Conservation (phyloP, 1,140 invertebrate genomes). For the Trigoniulus corallinus region DNA sequence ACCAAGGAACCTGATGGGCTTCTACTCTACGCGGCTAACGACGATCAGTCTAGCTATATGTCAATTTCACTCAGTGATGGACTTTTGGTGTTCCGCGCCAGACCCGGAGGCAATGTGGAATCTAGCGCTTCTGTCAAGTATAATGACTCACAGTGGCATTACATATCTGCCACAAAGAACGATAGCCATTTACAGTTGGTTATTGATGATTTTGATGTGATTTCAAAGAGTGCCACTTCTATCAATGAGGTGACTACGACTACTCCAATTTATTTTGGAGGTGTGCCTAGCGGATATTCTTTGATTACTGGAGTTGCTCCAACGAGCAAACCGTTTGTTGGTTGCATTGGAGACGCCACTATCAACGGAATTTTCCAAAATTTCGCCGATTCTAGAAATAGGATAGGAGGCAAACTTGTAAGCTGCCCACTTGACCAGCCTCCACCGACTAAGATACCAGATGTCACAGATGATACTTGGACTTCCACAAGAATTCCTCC, state of each 20-base stretch:
- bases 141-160: slow-evolving; percentile 85
- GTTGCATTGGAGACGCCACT: slow-evolving; percentile 74
- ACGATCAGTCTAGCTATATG: slow-evolving; percentile 41
- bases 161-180: slow-evolving; percentile 57
- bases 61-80: slow-evolving; percentile 51
- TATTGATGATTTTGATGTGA: slow-evolving; percentile 60
- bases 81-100: slow-evolving; percentile 40
- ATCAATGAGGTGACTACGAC: slow-evolving; percentile 31
- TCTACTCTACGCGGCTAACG: slow-evolving; percentile 51
- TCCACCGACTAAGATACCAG: slow-evolving; percentile 9
- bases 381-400: slow-evolving; percentile 52
- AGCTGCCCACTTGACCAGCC: slow-evolving; percentile 34
- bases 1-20: slow-evolving; percentile 57
- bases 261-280: slow-evolving; percentile 62
- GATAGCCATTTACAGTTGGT: slow-evolving; percentile 44
- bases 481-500: neutral
- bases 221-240: slow-evolving; percentile 32
- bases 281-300: slow-evolving; percentile 43
- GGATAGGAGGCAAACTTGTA: slow-evolving; percentile 42
- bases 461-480: slow-evolving; percentile 5
- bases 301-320: slow-evolving; percentile 23
- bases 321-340: slow-evolving; percentile 41
- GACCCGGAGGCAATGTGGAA: slow-evolving; percentile 31
- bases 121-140: slow-evolving; percentile 40
- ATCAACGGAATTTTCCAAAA: slow-evolving; percentile 63